Evolutionary conservation across 2,797 vertebrate genomes (phyloP).

Genomic region (Melanotaenia maccullochi): DNA sequence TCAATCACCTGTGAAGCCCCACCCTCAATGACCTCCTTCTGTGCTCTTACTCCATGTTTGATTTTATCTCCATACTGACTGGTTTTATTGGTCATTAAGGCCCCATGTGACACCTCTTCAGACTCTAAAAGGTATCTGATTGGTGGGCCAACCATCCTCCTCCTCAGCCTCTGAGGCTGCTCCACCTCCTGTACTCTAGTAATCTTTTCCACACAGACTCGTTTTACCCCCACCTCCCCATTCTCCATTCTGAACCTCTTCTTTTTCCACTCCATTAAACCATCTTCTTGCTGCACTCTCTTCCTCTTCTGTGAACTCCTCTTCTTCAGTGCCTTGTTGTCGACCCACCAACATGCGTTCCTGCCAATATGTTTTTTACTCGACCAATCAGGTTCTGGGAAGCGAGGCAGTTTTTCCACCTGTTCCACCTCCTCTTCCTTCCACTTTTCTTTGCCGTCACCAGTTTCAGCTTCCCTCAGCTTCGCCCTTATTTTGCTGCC

Average conservation of each 20-base stretch:
- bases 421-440: no score
- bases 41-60: no score
- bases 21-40: no score
- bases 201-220: neutral
- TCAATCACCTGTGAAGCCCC: no score
- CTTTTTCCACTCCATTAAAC: neutral
- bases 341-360: neutral
- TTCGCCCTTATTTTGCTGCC: no score
- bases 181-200: neutral
- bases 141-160: constrained; percentile 22
- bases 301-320: neutral
- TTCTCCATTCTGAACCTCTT: neutral
- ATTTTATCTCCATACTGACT: no score
- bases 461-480: no score
- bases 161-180: constrained; percentile 8
- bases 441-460: no score
- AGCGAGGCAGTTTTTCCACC: no score
- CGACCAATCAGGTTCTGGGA: no score
- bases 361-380: neutral
- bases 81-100: neutral
- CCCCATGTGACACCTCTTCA: neutral
- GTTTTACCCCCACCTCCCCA: neutral
- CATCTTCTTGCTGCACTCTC: neutral
- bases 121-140: constrained; percentile 35
- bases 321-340: neutral